These are phyloP conservation scores for Calosoma granatense DNA, from an alignment of 1,140 invertebrate genomes.

Conservation along the genomic window DNA sequence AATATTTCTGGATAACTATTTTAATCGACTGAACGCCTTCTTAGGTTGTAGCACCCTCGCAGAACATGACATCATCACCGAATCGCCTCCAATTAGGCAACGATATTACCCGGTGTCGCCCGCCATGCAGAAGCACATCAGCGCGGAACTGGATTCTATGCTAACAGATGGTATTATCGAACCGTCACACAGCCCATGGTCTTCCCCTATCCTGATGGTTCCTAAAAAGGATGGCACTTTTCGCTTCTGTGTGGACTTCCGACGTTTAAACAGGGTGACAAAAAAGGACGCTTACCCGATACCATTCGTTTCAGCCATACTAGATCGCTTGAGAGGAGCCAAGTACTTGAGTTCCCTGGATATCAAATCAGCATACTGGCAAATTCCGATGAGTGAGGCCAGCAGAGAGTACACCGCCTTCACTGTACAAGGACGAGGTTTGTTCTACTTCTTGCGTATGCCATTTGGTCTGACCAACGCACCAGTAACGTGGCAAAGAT, in stretches of 20 bases:
- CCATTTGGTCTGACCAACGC: slow-evolving; percentile 29
- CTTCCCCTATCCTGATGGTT: slow-evolving; percentile 22
- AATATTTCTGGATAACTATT: no score
- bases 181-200: slow-evolving; percentile 19
- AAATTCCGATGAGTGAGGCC: slow-evolving; percentile 20
- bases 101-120: slow-evolving; percentile 19
- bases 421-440: slow-evolving; percentile 22
- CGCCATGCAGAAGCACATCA: slow-evolving; percentile 14
- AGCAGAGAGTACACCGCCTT: slow-evolving; percentile 24
- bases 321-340: slow-evolving; percentile 26
- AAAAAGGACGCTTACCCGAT: slow-evolving; percentile 27
- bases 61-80: no score
- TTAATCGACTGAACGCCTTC: no score
- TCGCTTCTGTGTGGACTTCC: slow-evolving; percentile 27
- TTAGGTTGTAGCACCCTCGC: no score
- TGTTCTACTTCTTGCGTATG: slow-evolving; percentile 26
- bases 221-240: slow-evolving; percentile 21
- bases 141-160: slow-evolving; percentile 20
- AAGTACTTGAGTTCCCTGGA: slow-evolving; percentile 23
- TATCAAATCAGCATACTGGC: slow-evolving; percentile 25
- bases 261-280: slow-evolving; percentile 25
- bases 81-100: slow-evolving; percentile 20
- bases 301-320: slow-evolving; percentile 24
- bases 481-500: slow-evolving; percentile 30
- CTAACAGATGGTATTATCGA: slow-evolving; percentile 19